Evolutionary conservation across 2,797 vertebrate genomes (phyloP), one percentile per base, ranked within the genome.

Genomic region (Lycodopsis pacificus): DNA sequence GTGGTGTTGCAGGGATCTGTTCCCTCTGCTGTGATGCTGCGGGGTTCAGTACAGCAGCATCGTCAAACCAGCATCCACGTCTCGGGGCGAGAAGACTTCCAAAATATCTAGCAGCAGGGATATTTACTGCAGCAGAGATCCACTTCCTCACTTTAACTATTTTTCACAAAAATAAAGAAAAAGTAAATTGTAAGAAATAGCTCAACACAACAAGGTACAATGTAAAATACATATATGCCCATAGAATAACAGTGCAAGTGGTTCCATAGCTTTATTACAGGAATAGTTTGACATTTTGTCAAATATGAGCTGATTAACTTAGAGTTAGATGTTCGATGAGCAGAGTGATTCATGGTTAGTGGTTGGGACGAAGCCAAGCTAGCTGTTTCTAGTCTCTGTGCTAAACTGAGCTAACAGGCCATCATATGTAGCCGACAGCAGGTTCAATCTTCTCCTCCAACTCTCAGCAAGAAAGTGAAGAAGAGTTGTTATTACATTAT

Each of bases 1-100:
- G 73, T 71, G 68, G 46, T 58, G 81, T 81, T 85, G 68, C 74
- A 57, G n/a, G 59, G 71, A 80, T 81, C 72, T 54, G 12, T 69
- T 79, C 22, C 49, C 46, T 73, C 61, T 59, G 32, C 53, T 68
- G 82, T 59, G 61, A 42, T 59, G 36, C 36, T 61, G 58, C 20
- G 56, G 48, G 48, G 20, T 9, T 84, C 57, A 22, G 53, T 3
- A 73, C 69, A 36, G 69, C 62, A 42, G 44, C 57, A 65, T 68
- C 62, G 81, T 79, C 40, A 53, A 71, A 73, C 71, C 61, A n/a
- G 36, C 54, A 75, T 48, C 3, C 20, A 46, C 32, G 61, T 67
- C 9, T 38, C 11, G 14, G 7, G 38, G 49, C 6, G 3, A 14
- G 71, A 36, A 56, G 15, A 34, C 3, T 76, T 72, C 63, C 42